Percentiles rank a stretch among this genome's conserved stretches.
Evolutionary conservation across 2,113 vertebrate species (phyloP).

Genomic region (Phyllopteryx taeniolatus): DNA sequence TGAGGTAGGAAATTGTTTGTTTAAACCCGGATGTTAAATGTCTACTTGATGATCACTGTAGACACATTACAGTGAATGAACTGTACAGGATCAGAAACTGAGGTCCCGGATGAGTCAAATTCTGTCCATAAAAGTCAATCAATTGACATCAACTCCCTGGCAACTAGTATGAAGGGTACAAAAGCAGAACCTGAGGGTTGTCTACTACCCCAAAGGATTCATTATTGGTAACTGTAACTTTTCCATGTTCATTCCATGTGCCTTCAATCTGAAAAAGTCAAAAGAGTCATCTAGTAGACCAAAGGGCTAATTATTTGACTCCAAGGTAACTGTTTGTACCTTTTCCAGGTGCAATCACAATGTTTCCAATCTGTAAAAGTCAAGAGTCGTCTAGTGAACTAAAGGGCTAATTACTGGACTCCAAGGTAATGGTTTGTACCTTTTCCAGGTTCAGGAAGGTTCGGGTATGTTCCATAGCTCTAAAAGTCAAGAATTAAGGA

Average conservation of each 20-base stretch:
- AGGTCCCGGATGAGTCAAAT: neutral
- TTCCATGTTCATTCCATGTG: no score
- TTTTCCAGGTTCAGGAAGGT: neutral
- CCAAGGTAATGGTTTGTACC: neutral
- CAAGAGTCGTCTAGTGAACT: neutral
- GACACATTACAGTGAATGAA: no score
- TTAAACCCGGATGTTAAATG: neutral
- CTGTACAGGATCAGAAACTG: no score
- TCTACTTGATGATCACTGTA: no score
- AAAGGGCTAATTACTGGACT: neutral
- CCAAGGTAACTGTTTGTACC: neutral
- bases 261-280: no score
- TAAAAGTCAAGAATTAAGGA: no score
- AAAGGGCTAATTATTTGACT: no score
- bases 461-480: no score
- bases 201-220: neutral
- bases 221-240: neutral
- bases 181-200: no score
- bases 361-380: neutral
- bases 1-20: slow-evolving; percentile 34
- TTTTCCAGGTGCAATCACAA: neutral
- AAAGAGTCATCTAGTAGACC: no score
- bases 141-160: neutral
- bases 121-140: neutral
- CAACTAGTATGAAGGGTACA: neutral